Percentiles rank a stretch among this genome's conserved stretches.
Conservation (phyloP, 1,140 invertebrate species). For the Thaumatotibia leucotreta region DNA sequence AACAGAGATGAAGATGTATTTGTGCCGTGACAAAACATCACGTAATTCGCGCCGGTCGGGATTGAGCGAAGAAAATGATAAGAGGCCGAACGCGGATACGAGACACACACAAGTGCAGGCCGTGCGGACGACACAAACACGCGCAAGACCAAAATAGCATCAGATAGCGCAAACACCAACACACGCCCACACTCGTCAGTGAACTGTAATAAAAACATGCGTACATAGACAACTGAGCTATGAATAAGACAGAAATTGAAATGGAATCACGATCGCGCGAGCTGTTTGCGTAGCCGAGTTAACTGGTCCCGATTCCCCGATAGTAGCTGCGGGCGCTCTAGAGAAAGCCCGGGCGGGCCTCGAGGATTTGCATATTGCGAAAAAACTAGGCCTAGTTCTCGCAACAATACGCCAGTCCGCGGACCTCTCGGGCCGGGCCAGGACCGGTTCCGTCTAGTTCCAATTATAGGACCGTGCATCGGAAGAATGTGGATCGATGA, state of each 20-base stretch:
- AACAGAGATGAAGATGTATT: background rate
- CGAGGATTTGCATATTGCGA: constrained; percentile 30
- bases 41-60: constrained; percentile 48
- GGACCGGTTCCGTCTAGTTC: constrained; percentile 62
- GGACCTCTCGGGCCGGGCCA: constrained; percentile 27
- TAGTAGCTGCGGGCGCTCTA: constrained; percentile 1
- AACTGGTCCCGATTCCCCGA: constrained; percentile 7
- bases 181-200: constrained; percentile 65
- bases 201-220: constrained; percentile 72
- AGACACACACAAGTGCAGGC: constrained; percentile 37
- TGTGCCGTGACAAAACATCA: constrained; percentile 26
- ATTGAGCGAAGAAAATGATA: constrained; percentile 60
- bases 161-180: constrained; percentile 71
- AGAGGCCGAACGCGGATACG: constrained; percentile 62
- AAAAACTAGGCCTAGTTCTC: constrained; percentile 39
- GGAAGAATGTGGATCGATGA: constrained; percentile 47
- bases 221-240: constrained; percentile 54
- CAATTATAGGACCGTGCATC: constrained; percentile 44
- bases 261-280: constrained; percentile 48
- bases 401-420: constrained; percentile 18
- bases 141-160: constrained; percentile 57
- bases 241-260: constrained; percentile 63
- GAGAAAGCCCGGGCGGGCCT: constrained; percentile 38
- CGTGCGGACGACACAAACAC: constrained; percentile 38
- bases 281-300: constrained; percentile 27